Conservation (phyloP, 2,797 vertebrate genomes). For the Falco berigora region DNA sequence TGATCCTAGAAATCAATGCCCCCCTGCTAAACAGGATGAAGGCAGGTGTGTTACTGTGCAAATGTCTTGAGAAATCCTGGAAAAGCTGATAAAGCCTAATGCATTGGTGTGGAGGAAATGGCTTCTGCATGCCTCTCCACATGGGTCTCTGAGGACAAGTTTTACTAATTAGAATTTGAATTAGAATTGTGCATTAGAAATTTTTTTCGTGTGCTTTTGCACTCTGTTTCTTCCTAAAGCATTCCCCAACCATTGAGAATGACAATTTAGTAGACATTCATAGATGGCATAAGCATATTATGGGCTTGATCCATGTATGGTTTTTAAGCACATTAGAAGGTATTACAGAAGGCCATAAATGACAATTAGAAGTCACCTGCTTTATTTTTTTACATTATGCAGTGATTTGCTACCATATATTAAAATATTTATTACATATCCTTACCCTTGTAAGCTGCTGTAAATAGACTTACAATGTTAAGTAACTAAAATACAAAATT, state of each 20-base stretch:
- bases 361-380: not conserved
- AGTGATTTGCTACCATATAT: not conserved
- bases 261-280: not conserved
- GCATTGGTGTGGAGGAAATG: accelerated
- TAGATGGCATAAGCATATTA: not conserved
- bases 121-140: not conserved
- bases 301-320: not conserved
- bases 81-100: not conserved
- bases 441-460: not conserved
- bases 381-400: not conserved
- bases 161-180: not conserved
- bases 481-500: not conserved
- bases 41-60: not conserved
- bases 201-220: not conserved
- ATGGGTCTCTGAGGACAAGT: not conserved
- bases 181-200: not conserved
- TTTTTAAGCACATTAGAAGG: not conserved
- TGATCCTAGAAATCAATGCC: not conserved
- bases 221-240: not conserved
- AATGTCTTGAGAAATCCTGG: not conserved
- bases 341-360: not conserved
- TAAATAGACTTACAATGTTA: not conserved
- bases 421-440: not conserved
- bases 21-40: not conserved
- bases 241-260: not conserved